These are phyloP conservation scores for Holothuria leucospilota DNA, from an alignment of 53 echinoderm and acorn worm genomes.

Conservation along the genomic window DNA sequence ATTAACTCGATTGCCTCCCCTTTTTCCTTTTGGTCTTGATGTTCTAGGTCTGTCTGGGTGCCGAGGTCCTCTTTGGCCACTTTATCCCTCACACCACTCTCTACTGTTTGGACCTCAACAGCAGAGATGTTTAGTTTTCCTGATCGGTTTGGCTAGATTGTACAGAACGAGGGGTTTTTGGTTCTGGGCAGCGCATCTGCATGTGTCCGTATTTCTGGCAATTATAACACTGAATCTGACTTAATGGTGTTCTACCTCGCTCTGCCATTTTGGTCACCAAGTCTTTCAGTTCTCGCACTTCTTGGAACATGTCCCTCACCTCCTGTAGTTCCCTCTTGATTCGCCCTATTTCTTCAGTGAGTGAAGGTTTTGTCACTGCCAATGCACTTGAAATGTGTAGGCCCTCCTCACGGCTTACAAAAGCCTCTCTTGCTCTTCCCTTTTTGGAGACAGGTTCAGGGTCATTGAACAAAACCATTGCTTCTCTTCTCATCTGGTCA, in stretches of 20 bases:
- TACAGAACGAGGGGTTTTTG: too few relatives aligned
- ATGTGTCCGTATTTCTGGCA: neutral
- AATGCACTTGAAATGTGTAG: neutral
- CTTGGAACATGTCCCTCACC: neutral
- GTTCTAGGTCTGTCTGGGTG: neutral
- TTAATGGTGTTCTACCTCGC: neutral
- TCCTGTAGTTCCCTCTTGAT: neutral
- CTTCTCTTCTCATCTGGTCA: constrained; percentile 28
- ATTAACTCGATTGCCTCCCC: neutral
- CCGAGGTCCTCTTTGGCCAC: neutral
- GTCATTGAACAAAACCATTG: neutral
- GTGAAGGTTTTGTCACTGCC: neutral
- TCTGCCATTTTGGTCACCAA: neutral
- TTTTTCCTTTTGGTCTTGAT: neutral
- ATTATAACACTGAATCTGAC: neutral
- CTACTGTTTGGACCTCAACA: constrained; percentile 14
- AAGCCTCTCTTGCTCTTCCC: neutral
- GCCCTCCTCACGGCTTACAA: neutral
- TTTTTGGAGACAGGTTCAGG: neutral
- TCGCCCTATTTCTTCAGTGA: neutral
- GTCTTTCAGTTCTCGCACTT: neutral
- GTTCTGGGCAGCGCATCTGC: neutral
- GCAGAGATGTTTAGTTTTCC: neutral
- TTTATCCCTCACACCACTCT: neutral
- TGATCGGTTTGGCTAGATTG: neutral